Evolutionary conservation across 2,797 vertebrate species (phyloP), one percentile per base, ranked within the genome.

Genomic region (Valencia hispanica): DNA sequence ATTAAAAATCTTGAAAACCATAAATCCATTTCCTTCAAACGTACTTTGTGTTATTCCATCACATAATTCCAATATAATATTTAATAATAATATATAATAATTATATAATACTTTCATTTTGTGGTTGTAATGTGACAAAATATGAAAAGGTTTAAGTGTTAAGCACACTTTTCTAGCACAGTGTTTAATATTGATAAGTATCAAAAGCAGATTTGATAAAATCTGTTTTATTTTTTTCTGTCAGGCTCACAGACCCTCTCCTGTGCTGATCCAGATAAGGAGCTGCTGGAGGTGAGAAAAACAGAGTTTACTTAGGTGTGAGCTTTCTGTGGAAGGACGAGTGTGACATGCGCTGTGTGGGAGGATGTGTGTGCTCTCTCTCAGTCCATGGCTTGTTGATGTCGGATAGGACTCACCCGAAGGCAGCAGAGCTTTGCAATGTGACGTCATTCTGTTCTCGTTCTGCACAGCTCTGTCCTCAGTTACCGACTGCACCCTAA

Each of bases 201-300:
- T 77, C 11, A 74, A 72, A 71, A 43, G 22, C 27, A 68, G 36
- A 70, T 68, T 47, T 27, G 55, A n/a, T 71, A 7, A 57, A 36
- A 74, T 15, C 12, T 51, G 43, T 34, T 71, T 34, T 75, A 1
- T 65, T 43, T 66, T 15, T 1, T 47, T 74, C 81, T 65, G 39
- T n/a, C n/a, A 96, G 95, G 92, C 81, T 95, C 94, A 90, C 94
- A 95, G 83, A 99, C 89, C 55, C 95, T 97, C 47, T 98, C 97
- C 92, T 97, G 97, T 83, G 94, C 95, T 73, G 97, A 96, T 72
- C 88, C 93, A 0, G 53, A 96, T 5, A 79, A 94, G 39, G 96
- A 97, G 75, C 90, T 95, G 34, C 83, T 92, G 0, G 97, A 99
- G 97, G 98, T 99, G 89, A 91, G 82, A 72, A 80, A 74, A 12